Base-by-base conservation (phyloP, 2,888 invertebrate species). In the Diadegma fenestrale region DNA sequence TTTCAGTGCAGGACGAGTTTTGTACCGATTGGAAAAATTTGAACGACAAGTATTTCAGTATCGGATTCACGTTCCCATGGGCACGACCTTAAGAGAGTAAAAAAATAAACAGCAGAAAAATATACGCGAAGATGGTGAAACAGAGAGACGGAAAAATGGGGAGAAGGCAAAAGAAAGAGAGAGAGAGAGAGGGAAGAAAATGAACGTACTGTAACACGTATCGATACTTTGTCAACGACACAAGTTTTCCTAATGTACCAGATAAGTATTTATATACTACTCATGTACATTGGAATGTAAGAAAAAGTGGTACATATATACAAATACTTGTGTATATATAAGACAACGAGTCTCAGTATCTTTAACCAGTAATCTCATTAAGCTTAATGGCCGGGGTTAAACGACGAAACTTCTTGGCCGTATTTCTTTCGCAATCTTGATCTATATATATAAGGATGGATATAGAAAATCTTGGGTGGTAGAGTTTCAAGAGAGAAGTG, bases 301-400 rank as follows among this genome's bases (percentile, higher is more conserved):
- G 63, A 41, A 63, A 72, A 30, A 71, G 22, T 22, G 7, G n/a
- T 26, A 48, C 26, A 14, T 17, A 73, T 61, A 73, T 41, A 51
- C 37, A 30, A 12, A 64, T 48, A 63, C 17, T 22, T 22, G 14
- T 33, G 22, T 58, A 41, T 43, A 43, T 37, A 68, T 4, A 76
- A 51, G 51, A 66, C 45, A 63, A 82, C 78, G 79, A 85, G 82
- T 79, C 79, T 71, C 75, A 79, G 81, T 82, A 82, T 85, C 85
- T 79, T 85, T 82, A 85, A 82, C 79, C 82, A 71, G 90, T 89
- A 89, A 91, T 91, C 91, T 90, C 90, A 89, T 91, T 91, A 91
- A 90, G 89, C 89, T 88, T 89, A 91, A 91, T 89, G 88, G 86
- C 89, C 87, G 86, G 88, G 83, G 87, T 89, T 89, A 88, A 90